Evolutionary conservation across 2,797 vertebrate genomes (phyloP).

Genomic region (Geotria australis): DNA sequence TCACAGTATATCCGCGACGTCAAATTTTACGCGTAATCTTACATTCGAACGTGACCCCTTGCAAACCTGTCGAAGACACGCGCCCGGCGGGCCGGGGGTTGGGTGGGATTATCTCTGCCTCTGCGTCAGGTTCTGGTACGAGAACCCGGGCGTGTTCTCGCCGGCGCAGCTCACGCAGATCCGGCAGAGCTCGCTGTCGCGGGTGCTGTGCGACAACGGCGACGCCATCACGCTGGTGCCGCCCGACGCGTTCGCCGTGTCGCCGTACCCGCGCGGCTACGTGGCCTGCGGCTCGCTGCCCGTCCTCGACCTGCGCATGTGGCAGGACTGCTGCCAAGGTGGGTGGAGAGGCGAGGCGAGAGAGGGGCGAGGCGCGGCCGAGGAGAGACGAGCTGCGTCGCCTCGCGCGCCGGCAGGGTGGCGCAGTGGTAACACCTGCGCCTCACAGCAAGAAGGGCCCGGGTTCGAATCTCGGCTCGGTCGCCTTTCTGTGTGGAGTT

Average conservation of each 20-base stretch:
- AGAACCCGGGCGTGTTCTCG: constrained; percentile 12
- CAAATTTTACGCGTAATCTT: too few species aligned
- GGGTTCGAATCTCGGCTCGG: too few species aligned
- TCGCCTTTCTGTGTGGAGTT: too few species aligned
- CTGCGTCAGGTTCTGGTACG: constrained; percentile 14
- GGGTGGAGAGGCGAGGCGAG: not conserved
- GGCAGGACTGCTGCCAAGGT: constrained; percentile 20
- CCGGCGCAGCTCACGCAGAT: constrained; percentile 11
- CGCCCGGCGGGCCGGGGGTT: too few species aligned
- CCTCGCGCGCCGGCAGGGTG: too few species aligned
- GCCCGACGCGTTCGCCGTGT: constrained; percentile 11
- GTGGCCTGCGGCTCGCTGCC: constrained; percentile 9
- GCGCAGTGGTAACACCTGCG: too few species aligned
- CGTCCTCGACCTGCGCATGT: constrained; percentile 9
- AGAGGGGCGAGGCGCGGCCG: too few species aligned
- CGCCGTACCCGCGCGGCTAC: constrained; percentile 11
- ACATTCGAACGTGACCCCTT: too few species aligned
- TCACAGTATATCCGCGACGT: too few species aligned
- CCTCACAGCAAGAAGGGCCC: too few species aligned
- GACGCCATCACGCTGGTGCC: constrained; percentile 15
- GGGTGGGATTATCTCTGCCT: not conserved
- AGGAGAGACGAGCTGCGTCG: too few species aligned
- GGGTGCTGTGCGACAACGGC: constrained; percentile 17
- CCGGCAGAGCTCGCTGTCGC: constrained; percentile 10
- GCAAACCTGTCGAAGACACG: too few species aligned